A percentile compares a stretch with the other conserved stretches of the same genome.
These are phyloP conservation scores for Orientallactaga sibirica DNA, from an alignment of 2,797 vertebrate genomes.

Conservation along the genomic window DNA sequence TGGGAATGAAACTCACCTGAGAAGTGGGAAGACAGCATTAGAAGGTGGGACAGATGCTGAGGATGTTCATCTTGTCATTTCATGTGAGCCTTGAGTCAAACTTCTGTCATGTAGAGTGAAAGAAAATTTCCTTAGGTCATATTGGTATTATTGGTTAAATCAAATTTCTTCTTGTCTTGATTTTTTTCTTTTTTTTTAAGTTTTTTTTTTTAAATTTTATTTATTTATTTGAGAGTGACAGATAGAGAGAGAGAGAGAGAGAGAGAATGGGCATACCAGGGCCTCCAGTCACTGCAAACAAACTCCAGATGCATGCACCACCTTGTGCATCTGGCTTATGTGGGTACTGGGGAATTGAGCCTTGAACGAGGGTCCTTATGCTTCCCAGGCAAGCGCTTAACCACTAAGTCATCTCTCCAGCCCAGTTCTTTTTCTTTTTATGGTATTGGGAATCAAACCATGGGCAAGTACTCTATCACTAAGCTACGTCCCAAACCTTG, in stretches of 20 bases:
- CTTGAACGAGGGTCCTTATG: too few species aligned
- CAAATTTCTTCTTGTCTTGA: constrained; percentile 37
- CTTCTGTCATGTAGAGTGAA: constrained; percentile 13
- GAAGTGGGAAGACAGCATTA: constrained; percentile 3
- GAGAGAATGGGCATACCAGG: too few species aligned
- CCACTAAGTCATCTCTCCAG: too few species aligned
- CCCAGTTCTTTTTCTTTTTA: background rate
- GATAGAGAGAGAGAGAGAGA: too few species aligned
- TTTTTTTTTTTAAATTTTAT: too few species aligned
- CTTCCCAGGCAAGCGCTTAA: too few species aligned
- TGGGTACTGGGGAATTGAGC: too few species aligned
- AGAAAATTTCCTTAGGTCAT: constrained; percentile 31
- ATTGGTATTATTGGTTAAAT: constrained; percentile 49
- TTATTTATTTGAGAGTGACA: too few species aligned
- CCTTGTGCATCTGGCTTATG: too few species aligned
- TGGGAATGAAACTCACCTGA: constrained; percentile 38
- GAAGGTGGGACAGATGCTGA: background rate
- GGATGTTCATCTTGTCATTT: background rate
- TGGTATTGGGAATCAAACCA: background rate
- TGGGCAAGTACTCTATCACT: background rate
- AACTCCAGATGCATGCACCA: too few species aligned
- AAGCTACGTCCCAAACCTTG: background rate
- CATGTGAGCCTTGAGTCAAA: background rate
- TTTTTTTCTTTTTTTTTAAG: background rate
- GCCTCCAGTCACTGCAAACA: too few species aligned